Base-by-base conservation (phyloP, 1,140 invertebrate genomes). In the Octopus sinensis region DNA sequence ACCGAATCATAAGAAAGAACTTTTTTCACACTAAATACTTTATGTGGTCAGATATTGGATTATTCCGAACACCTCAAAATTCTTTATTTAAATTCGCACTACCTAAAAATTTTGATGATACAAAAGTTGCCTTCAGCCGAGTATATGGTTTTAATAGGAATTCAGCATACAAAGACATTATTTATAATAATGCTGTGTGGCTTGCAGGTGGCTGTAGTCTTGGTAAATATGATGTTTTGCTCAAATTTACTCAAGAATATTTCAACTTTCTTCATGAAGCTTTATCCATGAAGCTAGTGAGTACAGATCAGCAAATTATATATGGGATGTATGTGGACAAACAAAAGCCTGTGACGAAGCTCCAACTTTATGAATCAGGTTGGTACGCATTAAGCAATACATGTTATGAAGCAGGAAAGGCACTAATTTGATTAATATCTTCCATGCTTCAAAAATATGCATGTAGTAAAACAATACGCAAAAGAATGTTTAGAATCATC, bases 231-330 rank as follows among this genome's bases (percentile, higher is more conserved):
- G 82, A 87, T 53, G 81, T 82, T 23, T 17, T 81, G 54, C 62
- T 78, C n/a, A 76, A 5, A n/a, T 82, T 79, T 62, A 53, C 78
- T 13, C 17, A 75, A 12, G 77, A 82, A 52, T 82, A 79, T 53
- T 13, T 30, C 4, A 9, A 76, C 4, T 81, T 84, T 43, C 85
- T 88, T 5, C 62, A 80, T 10, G 85, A 86, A 78, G 85, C 85
- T 53, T 53, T 89, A 12, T 71, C 75, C n/a, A 81, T 81, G 54
- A 81, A 84, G 4, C 76, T 89, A 23, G 86, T 86, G 76, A 87
- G 84, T 54, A 86, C 88, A 10, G 88, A 89, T 52, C 87, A 89
- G 54, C 87, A 89, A 80, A 83, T 88, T 23, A 84, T 88, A 43
- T 80, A 83, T 54, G 80, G 76, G 30, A 82, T 83, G 81, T 83